Percentiles rank a stretch among this genome's conserved stretches.
Conservation (phyloP, 1,140 invertebrate species). For the Sarcophaga bullata region DNA sequence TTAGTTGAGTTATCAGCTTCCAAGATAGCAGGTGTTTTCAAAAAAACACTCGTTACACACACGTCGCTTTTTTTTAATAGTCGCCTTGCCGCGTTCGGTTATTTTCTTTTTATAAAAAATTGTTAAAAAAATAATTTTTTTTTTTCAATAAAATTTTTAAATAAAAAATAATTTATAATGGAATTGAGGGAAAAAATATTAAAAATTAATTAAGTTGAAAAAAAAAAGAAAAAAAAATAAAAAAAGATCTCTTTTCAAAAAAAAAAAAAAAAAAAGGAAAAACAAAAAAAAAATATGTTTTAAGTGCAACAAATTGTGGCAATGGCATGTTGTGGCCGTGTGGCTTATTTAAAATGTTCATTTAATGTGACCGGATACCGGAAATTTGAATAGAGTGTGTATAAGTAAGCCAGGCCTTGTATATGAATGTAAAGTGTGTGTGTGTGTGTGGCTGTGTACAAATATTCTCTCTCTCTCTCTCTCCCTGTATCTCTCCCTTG, state of each 20-base stretch:
- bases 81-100: background rate
- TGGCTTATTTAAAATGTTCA: background rate
- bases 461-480: too few species aligned
- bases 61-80: background rate
- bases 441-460: background rate
- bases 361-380: constrained; percentile 30
- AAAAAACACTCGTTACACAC: background rate
- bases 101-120: background rate
- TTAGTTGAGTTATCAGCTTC: constrained; percentile 66
- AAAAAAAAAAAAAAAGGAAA: background rate
- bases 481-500: too few species aligned
- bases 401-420: too few species aligned
- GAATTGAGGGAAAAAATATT: background rate
- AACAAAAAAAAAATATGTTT: background rate
- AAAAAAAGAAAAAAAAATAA: background rate
- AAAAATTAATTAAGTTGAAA: background rate
- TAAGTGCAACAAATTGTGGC: constrained; percentile 14
- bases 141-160: background rate
- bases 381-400: constrained; percentile 13
- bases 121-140: background rate
- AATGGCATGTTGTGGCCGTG: background rate
- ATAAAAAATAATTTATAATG: background rate
- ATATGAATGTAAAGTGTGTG: background rate
- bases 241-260: background rate
- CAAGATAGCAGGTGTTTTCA: constrained; percentile 50